A percentile compares a stretch with the other conserved stretches of the same genome.
phyloP scores from a whole-genome alignment of 2,888 invertebrate species.

The Ametastegia equiseti region DNA sequence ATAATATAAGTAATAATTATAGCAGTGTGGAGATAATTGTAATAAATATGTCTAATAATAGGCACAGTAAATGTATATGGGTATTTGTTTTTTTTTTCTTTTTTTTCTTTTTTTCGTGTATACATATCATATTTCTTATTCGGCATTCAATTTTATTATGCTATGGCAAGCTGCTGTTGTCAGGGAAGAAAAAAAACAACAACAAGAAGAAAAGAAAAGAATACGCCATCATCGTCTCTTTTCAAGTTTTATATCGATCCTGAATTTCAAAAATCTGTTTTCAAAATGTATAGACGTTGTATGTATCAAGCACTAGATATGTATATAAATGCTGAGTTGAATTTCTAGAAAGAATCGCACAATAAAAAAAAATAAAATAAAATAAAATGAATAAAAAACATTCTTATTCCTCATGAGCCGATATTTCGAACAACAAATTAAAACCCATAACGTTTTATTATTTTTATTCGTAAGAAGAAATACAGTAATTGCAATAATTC shows the following conservation, averaged over 20 bases:
- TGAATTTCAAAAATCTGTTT: no score
- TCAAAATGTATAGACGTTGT: no score
- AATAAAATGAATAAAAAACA: not conserved
- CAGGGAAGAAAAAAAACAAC: slow-evolving; percentile 28
- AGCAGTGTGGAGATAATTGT: slow-evolving; percentile 53
- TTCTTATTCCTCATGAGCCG: not conserved
- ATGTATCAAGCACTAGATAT: no score
- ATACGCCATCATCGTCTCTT: no score
- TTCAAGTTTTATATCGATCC: no score
- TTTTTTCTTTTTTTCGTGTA: no score
- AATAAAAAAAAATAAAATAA: not conserved
- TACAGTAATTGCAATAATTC: not conserved
- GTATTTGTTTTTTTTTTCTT: no score
- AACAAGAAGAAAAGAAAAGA: not conserved
- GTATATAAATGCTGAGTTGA: no score
- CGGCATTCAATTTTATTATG: slow-evolving; percentile 61
- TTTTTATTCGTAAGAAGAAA: not conserved
- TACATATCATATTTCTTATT: slow-evolving; percentile 59
- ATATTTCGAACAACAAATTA: not conserved
- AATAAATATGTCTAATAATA: slow-evolving; percentile 72
- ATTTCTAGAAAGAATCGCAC: not conserved
- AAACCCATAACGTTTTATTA: not conserved
- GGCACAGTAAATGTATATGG: slow-evolving; percentile 73
- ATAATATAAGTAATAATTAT: slow-evolving; percentile 50
- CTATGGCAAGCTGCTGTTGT: slow-evolving; percentile 62